Evolutionary conservation across 2,113 vertebrate genomes (phyloP).

Genomic region (Antennarius striatus): DNA sequence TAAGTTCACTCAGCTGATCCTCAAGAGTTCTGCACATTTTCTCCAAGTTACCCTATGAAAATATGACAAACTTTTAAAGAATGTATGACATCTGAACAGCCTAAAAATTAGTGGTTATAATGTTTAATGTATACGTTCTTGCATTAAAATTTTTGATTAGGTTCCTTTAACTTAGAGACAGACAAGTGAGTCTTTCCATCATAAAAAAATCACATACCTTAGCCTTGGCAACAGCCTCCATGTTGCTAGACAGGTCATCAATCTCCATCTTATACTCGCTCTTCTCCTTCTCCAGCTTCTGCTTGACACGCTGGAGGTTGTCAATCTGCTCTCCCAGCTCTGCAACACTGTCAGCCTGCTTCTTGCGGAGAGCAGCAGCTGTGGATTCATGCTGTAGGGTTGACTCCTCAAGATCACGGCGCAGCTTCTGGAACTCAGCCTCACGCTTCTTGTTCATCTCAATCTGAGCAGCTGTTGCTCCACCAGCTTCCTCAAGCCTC

Average conservation of each 20-base stretch:
- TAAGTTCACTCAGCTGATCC: constrained; percentile 87
- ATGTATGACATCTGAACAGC: no score
- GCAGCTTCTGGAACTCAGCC: constrained; percentile 64
- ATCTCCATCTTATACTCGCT: constrained; percentile 52
- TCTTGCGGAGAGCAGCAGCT: constrained; percentile 62
- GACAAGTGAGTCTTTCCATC: not conserved
- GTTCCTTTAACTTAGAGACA: no score
- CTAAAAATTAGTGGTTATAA: no score
- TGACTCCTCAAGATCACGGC: constrained; percentile 67
- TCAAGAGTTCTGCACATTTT: constrained; percentile 87
- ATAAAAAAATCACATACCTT: constrained; percentile 63
- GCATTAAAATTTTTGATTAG: no score
- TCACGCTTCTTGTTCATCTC: constrained; percentile 72
- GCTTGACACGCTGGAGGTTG: constrained; percentile 67
- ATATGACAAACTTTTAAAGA: not conserved
- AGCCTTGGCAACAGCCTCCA: constrained; percentile 73
- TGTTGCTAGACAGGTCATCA: constrained; percentile 64
- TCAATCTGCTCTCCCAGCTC: constrained; percentile 71
- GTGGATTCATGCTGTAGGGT: constrained; percentile 70
- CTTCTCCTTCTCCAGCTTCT: constrained; percentile 65
- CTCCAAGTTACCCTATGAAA: constrained; percentile 82
- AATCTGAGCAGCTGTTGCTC: constrained; percentile 65
- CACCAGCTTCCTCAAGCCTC: constrained; percentile 17
- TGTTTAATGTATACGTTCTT: no score
- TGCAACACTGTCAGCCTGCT: constrained; percentile 71